A percentile compares a stretch with the other conserved stretches of the same genome.
Evolutionary conservation across 1,140 invertebrate genomes (phyloP).

Genomic region (Atta cephalotes): DNA sequence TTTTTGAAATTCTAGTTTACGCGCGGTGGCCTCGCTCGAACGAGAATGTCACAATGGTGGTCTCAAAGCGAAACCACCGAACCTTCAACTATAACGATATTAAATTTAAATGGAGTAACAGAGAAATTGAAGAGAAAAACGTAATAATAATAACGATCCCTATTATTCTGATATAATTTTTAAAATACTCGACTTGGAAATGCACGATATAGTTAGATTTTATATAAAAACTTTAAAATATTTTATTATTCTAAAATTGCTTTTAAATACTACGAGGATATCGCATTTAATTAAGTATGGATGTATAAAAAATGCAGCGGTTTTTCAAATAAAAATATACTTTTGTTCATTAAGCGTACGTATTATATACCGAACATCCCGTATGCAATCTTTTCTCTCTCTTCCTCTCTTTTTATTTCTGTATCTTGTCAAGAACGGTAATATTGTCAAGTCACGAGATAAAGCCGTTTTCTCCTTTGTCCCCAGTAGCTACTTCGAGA

Average conservation of each 20-base stretch:
- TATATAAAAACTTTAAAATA: neutral
- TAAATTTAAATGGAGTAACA: conserved; percentile 19
- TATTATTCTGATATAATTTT: neutral
- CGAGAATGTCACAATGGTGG: conserved; percentile 3
- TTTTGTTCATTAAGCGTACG: neutral
- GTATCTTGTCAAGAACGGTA: conserved; percentile 11
- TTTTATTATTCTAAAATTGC: neutral
- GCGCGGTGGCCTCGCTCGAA: neutral
- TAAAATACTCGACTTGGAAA: neutral
- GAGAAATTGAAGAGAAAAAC: neutral
- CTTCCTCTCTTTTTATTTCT: neutral
- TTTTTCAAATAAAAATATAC: neutral
- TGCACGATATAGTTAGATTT: neutral
- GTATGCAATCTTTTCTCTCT: neutral
- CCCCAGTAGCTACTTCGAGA: conserved; percentile 5
- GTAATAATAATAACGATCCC: conserved; percentile 2
- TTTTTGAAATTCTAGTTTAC: conserved; percentile 42
- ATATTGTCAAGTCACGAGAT: conserved; percentile 41
- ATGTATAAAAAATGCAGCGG: neutral
- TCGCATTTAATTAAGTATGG: neutral
- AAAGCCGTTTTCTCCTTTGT: conserved; percentile 49
- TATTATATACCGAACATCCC: neutral
- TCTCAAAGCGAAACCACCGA: conserved; percentile 26
- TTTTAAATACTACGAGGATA: neutral
- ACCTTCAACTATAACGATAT: conserved; percentile 18